These are phyloP conservation scores for Drosophila nigrodunni DNA, from an alignment of 1,140 invertebrate species.

Conservation along the genomic window DNA sequence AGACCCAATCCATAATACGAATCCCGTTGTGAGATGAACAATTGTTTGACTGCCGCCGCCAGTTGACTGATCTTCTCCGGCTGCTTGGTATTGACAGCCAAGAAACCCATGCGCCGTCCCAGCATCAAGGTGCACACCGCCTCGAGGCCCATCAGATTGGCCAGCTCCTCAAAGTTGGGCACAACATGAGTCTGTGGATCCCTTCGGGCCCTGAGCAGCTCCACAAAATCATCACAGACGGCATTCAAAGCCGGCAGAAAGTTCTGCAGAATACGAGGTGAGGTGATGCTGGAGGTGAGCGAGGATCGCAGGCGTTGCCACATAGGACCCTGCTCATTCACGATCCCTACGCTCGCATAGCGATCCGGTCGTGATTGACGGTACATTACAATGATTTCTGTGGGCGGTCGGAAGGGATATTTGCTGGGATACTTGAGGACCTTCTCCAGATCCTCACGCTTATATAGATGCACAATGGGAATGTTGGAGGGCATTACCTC, in stretches of 20 bases:
- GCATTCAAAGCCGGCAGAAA: slow-evolving; percentile 91
- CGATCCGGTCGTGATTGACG: slow-evolving; percentile 90
- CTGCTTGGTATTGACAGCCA: slow-evolving; percentile 87
- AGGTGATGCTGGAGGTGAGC: slow-evolving; percentile 91
- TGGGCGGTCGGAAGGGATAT: slow-evolving; percentile 92
- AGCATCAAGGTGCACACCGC: slow-evolving; percentile 91
- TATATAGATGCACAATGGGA: slow-evolving; percentile 91
- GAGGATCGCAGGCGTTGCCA: slow-evolving; percentile 91
- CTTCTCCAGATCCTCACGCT: slow-evolving; percentile 91
- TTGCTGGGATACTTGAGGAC: slow-evolving; percentile 89
- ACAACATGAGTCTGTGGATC: slow-evolving; percentile 85
- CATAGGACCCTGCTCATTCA: slow-evolving; percentile 93
- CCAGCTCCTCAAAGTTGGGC: slow-evolving; percentile 89
- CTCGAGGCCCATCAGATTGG: slow-evolving; percentile 92
- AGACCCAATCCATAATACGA: slow-evolving; percentile 92
- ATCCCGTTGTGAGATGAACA: slow-evolving; percentile 91
- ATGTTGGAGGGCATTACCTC: slow-evolving; percentile 91
- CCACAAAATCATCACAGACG: slow-evolving; percentile 92
- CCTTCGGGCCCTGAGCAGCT: slow-evolving; percentile 87
- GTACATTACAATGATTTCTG: slow-evolving; percentile 92
- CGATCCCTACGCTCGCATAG: slow-evolving; percentile 92
- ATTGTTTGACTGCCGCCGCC: slow-evolving; percentile 89
- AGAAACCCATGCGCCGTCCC: slow-evolving; percentile 91
- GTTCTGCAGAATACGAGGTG: slow-evolving; percentile 90
- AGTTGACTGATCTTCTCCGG: slow-evolving; percentile 86